Percentiles rank a stretch among this genome's conserved stretches.
Evolutionary conservation across 37 sponge, comb jelly and placozoan species (phyloP).

Genomic region (Beroe ovata): DNA sequence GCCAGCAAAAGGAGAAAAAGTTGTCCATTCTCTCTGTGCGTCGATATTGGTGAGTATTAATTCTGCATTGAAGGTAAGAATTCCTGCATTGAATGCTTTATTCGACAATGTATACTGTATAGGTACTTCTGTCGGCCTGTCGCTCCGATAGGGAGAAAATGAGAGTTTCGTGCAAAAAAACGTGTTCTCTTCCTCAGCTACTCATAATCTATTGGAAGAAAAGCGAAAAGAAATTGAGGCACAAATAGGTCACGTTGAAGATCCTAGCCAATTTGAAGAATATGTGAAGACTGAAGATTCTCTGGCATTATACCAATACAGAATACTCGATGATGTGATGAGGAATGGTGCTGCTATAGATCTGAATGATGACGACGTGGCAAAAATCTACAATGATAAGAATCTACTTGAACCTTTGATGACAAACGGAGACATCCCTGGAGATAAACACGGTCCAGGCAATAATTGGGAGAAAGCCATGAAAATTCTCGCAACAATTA

Average conservation of each 20-base stretch:
- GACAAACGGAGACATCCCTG: neutral
- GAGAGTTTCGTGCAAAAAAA: too few relatives aligned
- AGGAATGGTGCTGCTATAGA: neutral
- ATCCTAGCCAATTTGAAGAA: neutral
- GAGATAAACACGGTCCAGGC: neutral
- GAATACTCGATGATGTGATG: neutral
- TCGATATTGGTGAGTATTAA: too few relatives aligned
- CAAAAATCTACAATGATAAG: neutral
- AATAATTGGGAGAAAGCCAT: neutral
- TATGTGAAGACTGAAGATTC: neutral
- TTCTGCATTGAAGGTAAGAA: too few relatives aligned
- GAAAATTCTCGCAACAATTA: neutral
- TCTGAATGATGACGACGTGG: neutral
- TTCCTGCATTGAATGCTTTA: too few relatives aligned
- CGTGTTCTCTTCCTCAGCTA: too few relatives aligned
- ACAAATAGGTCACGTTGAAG: neutral
- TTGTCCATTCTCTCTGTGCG: too few relatives aligned
- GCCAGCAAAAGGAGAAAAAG: too few relatives aligned
- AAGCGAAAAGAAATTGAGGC: neutral
- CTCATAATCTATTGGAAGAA: neutral
- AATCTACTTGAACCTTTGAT: neutral
- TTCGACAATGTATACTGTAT: too few relatives aligned
- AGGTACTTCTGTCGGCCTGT: too few relatives aligned
- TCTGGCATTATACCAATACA: neutral
- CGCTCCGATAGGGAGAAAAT: too few relatives aligned